A percentile compares a stretch with the other conserved stretches of the same genome.
Conservation (phyloP, 2,797 vertebrate genomes). For the Monodelphis domestica region DNA sequence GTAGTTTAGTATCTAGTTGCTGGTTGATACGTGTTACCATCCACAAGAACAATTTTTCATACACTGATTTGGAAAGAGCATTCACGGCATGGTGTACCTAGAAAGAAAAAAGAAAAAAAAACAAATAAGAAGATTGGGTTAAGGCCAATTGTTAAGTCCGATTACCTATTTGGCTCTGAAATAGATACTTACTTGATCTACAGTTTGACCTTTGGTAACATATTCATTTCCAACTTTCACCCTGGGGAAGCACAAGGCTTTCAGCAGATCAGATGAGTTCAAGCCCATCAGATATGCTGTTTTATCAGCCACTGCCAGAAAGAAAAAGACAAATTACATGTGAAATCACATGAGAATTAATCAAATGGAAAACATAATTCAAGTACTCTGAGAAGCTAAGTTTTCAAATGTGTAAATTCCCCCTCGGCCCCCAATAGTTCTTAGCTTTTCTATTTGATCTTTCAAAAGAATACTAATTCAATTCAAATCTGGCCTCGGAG, state of each 20-base stretch:
- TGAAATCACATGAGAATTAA: not conserved
- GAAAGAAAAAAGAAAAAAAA: not conserved
- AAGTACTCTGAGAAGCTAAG: not conserved
- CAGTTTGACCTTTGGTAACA: slow-evolving; percentile 90
- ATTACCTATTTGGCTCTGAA: not conserved
- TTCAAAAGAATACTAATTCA: not conserved
- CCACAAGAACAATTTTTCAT: slow-evolving; percentile 92
- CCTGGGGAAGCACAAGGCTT: slow-evolving; percentile 91
- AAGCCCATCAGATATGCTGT: slow-evolving; percentile 91
- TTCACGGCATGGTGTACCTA: slow-evolving; percentile 90
- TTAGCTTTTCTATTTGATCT: not conserved
- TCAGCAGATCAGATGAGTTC: slow-evolving; percentile 92
- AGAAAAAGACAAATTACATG: not conserved
- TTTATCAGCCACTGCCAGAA: slow-evolving; percentile 91
- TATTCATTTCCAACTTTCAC: slow-evolving; percentile 92
- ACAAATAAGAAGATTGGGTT: not conserved
- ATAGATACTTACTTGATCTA: slow-evolving; percentile 86
- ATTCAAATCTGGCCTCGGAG: too few relatives aligned
- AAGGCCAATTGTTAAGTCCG: rapidly evolving
- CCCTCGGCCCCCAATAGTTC: not conserved
- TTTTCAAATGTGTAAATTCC: not conserved
- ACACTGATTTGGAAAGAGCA: slow-evolving; percentile 90
- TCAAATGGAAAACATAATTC: not conserved
- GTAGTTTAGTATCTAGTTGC: slow-evolving; percentile 90
- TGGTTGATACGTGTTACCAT: slow-evolving; percentile 91